phyloP scores from a whole-genome alignment of 2,797 vertebrate genomes.

The Helarctos malayanus region DNA sequence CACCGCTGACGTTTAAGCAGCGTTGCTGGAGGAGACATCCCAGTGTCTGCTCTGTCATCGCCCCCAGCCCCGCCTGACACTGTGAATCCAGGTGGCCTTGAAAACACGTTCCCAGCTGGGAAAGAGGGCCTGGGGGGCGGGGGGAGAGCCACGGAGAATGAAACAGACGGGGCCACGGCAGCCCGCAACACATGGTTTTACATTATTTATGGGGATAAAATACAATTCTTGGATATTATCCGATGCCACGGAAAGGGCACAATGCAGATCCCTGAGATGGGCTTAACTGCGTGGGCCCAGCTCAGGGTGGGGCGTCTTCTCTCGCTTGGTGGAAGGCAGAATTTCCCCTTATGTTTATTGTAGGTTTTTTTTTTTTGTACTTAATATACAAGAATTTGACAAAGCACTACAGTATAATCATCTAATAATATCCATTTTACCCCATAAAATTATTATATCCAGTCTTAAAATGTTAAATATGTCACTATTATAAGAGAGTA shows the following conservation, averaged over 20 bases:
- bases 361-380: slow-evolving; percentile 81
- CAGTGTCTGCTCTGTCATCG: neutral
- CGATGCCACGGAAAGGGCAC: rapidly evolving
- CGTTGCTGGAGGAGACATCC: neutral
- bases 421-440: slow-evolving; percentile 88
- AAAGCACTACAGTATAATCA: slow-evolving; percentile 86
- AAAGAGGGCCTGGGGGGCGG: neutral
- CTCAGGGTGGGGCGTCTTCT: neutral
- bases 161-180: rapidly evolving
- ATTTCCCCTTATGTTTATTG: slow-evolving; percentile 83
- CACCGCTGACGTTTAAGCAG: rapidly evolving
- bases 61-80: neutral
- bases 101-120: neutral
- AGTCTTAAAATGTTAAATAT: slow-evolving; percentile 90
- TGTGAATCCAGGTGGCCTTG: neutral
- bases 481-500: slow-evolving; percentile 85
- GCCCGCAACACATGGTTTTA: neutral
- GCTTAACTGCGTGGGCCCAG: rapidly evolving
- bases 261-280: rapidly evolving
- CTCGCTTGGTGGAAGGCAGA: slow-evolving; percentile 59
- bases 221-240: rapidly evolving
- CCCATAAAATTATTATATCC: slow-evolving; percentile 89
- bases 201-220: neutral
- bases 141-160: rapidly evolving
- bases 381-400: slow-evolving; percentile 89